Percentiles rank a stretch among this genome's conserved stretches.
Conservation (phyloP, 2,113 vertebrate genomes). For the Eulemur macaco region DNA sequence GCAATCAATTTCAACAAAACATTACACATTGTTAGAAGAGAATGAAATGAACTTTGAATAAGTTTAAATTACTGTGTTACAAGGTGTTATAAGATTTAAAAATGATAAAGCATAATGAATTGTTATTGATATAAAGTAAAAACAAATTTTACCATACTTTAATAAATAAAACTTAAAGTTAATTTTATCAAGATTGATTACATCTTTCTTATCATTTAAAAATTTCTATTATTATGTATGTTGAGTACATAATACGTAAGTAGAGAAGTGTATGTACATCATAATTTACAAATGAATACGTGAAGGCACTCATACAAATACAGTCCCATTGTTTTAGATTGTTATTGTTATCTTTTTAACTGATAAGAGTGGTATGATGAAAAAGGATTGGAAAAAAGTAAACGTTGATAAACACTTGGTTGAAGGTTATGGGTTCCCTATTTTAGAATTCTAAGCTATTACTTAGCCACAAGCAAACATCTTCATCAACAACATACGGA, state of each 20-base stretch:
- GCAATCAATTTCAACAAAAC: background rate
- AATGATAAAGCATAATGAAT: background rate
- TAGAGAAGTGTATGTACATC: background rate
- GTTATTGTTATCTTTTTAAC: background rate
- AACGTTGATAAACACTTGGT: background rate
- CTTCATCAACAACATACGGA: background rate
- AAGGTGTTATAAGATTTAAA: background rate
- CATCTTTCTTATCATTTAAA: background rate
- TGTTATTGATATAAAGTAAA: background rate
- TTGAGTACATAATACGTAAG: background rate
- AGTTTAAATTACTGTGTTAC: background rate
- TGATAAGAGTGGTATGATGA: background rate
- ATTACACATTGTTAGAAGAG: background rate
- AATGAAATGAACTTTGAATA: background rate
- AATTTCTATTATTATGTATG: background rate
- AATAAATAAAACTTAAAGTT: background rate
- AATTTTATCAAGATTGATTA: conserved; percentile 13
- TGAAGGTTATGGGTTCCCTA: background rate
- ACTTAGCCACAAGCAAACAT: conserved; percentile 3
- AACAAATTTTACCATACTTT: background rate
- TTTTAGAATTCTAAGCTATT: background rate
- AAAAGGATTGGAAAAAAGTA: background rate
- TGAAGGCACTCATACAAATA: background rate
- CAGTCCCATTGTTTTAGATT: background rate
- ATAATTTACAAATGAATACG: background rate